Percentiles rank a stretch among this genome's conserved stretches.
These are phyloP conservation scores for Vireo altiloquus DNA, from an alignment of 2,113 vertebrate species.

Conservation along the genomic window DNA sequence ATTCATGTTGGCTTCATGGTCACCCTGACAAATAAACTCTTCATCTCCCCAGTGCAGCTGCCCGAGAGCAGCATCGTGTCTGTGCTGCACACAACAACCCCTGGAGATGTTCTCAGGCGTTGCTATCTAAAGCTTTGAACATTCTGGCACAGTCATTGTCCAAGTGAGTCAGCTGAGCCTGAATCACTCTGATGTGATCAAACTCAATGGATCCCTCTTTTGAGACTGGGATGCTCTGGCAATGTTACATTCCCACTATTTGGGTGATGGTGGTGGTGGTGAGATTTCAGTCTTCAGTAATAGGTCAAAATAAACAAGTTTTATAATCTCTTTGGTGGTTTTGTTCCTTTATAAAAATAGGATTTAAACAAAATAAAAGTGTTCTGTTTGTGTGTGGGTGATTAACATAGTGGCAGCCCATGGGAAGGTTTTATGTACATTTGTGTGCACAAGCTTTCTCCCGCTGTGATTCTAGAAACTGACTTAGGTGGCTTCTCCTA, in stretches of 20 bases:
- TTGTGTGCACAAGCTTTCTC: neutral
- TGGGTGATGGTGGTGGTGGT: too few relatives aligned
- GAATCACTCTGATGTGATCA: neutral
- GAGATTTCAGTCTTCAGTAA: neutral
- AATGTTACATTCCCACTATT: neutral
- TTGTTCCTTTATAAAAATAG: neutral
- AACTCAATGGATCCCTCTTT: neutral
- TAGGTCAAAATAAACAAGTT: neutral
- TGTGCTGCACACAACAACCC: neutral
- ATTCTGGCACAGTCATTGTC: neutral
- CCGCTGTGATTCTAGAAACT: neutral
- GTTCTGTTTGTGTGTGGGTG: rapidly evolving
- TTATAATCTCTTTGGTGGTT: neutral
- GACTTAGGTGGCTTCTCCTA: neutral
- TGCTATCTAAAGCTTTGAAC: conserved; percentile 46
- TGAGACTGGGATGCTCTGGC: neutral
- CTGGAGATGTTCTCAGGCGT: neutral
- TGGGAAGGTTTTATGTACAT: neutral
- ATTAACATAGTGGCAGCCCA: neutral
- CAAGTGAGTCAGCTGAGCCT: conserved; percentile 49
- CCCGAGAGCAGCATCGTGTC: neutral
- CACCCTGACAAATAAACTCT: neutral
- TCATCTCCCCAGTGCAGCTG: neutral
- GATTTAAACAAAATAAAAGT: neutral
- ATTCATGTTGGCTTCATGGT: neutral